phyloP scores from a whole-genome alignment of 1,140 invertebrate species.

The Meloidogyne chitwoodi region DNA sequence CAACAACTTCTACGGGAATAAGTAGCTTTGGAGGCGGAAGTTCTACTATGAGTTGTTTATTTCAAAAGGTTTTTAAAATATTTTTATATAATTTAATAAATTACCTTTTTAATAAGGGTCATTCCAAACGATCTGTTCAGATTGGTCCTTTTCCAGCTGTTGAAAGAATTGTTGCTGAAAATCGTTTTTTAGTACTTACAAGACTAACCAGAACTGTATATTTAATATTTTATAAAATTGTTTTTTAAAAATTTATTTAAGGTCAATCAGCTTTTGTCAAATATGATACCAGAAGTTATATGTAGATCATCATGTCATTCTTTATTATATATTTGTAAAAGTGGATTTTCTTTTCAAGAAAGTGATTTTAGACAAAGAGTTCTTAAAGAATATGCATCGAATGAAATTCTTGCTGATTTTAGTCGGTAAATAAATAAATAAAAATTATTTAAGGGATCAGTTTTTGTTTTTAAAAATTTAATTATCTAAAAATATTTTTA shows the following conservation, averaged over 20 bases:
- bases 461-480: neutral
- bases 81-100: neutral
- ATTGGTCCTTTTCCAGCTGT: slow-evolving; percentile 56
- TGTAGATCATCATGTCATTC: slow-evolving; percentile 46
- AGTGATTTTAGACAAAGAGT: slow-evolving; percentile 39
- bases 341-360: slow-evolving; percentile 49
- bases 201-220: slow-evolving; percentile 45
- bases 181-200: slow-evolving; percentile 52
- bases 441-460: neutral
- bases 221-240: slow-evolving; percentile 18
- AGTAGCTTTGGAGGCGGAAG: neutral
- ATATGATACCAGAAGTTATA: slow-evolving; percentile 46
- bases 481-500: slow-evolving; percentile 19
- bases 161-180: slow-evolving; percentile 55
- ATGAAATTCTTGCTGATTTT: slow-evolving; percentile 36
- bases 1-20: neutral
- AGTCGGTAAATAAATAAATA: slow-evolving; percentile 2
- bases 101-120: neutral
- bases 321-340: slow-evolving; percentile 33
- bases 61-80: neutral
- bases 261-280: slow-evolving; percentile 39
- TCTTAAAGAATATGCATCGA: slow-evolving; percentile 24
- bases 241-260: slow-evolving; percentile 30
- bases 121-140: slow-evolving; percentile 31
- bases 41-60: neutral